These are phyloP conservation scores for Xyrichtys novacula DNA, from an alignment of 2,797 vertebrate genomes.

Conservation along the genomic window DNA sequence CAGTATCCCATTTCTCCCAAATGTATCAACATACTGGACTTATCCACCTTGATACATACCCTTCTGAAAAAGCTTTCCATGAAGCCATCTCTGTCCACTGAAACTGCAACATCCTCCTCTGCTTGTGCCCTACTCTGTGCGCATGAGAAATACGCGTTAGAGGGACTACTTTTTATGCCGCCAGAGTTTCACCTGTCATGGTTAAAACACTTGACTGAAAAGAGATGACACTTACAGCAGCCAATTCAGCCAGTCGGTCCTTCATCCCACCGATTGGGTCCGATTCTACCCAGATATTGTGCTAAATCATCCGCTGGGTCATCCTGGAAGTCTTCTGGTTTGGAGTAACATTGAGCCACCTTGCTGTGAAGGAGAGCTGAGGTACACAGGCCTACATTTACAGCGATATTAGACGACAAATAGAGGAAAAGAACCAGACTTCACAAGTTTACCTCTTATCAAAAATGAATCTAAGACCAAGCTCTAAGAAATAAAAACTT, in stretches of 20 bases:
- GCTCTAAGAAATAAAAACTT: neutral
- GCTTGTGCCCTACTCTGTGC: constrained; percentile 84
- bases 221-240: constrained; percentile 78
- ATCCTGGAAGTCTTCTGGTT: constrained; percentile 44
- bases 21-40: neutral
- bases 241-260: constrained; percentile 87
- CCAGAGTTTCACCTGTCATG: neutral
- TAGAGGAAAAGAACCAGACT: neutral
- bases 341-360: neutral
- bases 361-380: neutral
- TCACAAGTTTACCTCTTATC: neutral
- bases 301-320: constrained; percentile 33
- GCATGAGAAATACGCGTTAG: neutral
- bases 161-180: neutral
- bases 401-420: neutral
- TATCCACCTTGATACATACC: constrained; percentile 74
- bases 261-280: constrained; percentile 79
- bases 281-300: constrained; percentile 36
- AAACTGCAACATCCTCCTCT: constrained; percentile 87
- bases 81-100: constrained; percentile 90
- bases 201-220: neutral
- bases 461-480: neutral
- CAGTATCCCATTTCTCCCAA: neutral
- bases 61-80: constrained; percentile 96
- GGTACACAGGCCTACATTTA: neutral